Base-by-base conservation (phyloP, 2,888 invertebrate species). In the Caenorhabditis sp. region DNA sequence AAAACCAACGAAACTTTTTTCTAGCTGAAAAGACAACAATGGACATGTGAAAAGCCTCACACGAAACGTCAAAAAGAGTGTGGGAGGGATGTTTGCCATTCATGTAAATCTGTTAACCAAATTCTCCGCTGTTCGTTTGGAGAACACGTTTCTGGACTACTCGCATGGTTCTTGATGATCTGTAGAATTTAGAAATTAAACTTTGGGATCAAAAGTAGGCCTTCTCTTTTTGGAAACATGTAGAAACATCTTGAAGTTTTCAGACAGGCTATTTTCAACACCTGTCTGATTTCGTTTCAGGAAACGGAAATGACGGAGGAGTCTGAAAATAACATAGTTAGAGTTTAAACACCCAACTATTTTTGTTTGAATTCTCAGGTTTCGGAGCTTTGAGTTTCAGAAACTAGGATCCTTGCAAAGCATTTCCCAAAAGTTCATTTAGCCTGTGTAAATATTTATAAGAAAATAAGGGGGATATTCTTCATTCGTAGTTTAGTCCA, bases 101-200 rank as follows among this genome's bases (percentile, higher is more conserved):
- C 59, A 58, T 72, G 47, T 35, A 72, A 72, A 72, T 59, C 59
- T 59, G 72, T 72, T 72, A 59, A 66, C 51, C 28, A 24, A 7
- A 8, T n/a, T n/a, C n/a, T n/a, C n/a, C n/a, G n/a, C n/a, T 10
- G 44, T 63, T 63, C 26, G 44, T 63, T 44, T 19, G 28, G 6
- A 12, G 31, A 63, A 63, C 63, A 26, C 22, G 63, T 63, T 63
- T n/a, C 44, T 38, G 19, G 16, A 24, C 0, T 54, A 22, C 22
- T 51, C 19, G 1, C 5, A n/a, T 12, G 16, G 44, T 44, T 44
- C 14, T 44, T 35, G 44, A n/a, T n/a, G 44, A 14, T 19, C 19
- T 47, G n/a, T n/a, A n/a, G n/a, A n/a, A n/a, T n/a, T n/a, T n/a
- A n/a, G n/a, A n/a, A n/a, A n/a, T n/a, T n/a, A n/a, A n/a, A n/a